Evolutionary conservation across 2,113 vertebrate species (phyloP), one percentile per base, ranked within the genome.

Genomic region (Anoplopoma fimbria): DNA sequence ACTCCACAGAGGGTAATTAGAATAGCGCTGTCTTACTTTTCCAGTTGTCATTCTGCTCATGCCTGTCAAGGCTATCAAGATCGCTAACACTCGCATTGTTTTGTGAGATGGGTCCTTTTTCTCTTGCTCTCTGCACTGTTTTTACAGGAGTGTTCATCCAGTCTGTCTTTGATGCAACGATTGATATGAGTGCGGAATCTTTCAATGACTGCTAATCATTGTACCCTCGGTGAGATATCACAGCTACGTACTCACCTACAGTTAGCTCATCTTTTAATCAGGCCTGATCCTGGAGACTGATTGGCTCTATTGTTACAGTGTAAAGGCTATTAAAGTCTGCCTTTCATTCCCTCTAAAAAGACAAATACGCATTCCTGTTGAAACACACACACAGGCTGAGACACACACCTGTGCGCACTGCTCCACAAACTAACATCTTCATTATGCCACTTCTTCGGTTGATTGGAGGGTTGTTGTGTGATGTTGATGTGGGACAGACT

Each of bases 231-330:
- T 77, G 68, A 77, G 81, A 85, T 82, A 86, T 70, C 76, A 4
- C 61, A 7, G 53, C 74, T 6, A 36, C 58, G 27, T n/a, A 17
- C 84, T 85, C 86, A 69, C 75, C 83, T 84, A 63, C 69, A 68
- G 45, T 53, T 47, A 82, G 71, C 82, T 77, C 90, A 86, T 89
- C 88, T 79, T 75, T 87, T 86, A 91, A 91, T 93, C 91, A 90
- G 63, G 31, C 25, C 58, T 47, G 81, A 94, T 93, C 80, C 85
- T 31, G 60, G 23, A 40, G 73, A 71, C 87, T 93, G 91, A 94
- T 94, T 92, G 86, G 85, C 27, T 69, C 91, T 68, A 93, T 94
- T 93, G 93, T 94, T 89, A 58, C 85, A 6, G 47, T 2, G n/a
- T 17, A 38, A 38, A 72, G 40, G 72, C 84, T 69, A 21, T 77